Evolutionary conservation across 2,113 vertebrate species (phyloP).

Genomic region (Callopanchax toddi): DNA sequence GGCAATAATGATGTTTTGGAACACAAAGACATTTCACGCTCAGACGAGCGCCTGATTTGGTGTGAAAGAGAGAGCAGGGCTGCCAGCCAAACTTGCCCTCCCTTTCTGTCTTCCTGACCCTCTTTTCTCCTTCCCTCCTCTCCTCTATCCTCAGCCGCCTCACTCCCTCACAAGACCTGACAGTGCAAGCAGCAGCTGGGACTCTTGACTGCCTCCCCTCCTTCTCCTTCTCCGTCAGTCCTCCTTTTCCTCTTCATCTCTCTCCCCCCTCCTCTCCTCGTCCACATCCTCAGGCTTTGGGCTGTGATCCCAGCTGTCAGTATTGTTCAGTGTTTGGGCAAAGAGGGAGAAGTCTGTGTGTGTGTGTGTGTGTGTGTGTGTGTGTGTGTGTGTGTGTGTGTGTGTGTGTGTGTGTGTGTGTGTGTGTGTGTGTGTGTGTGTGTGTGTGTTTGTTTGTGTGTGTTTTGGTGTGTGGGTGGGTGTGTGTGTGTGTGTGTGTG

Average conservation of each 20-base stretch:
- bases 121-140: constrained; percentile 45
- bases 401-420: constrained; percentile 55
- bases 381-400: constrained; percentile 50
- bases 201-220: constrained; percentile 32
- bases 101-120: constrained; percentile 47
- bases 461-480: too few species aligned
- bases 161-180: constrained; percentile 71
- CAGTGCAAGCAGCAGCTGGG: constrained; percentile 77
- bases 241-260: constrained; percentile 49
- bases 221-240: constrained; percentile 61
- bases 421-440: constrained; percentile 54
- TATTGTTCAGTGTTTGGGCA: constrained; percentile 89
- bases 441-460: constrained; percentile 55
- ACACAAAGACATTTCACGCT: constrained; percentile 85
- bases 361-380: constrained; percentile 24
- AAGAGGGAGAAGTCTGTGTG: constrained; percentile 76
- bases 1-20: constrained; percentile 84
- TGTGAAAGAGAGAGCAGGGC: constrained; percentile 84
- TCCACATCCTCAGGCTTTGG: constrained; percentile 78
- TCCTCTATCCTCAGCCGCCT: constrained; percentile 51
- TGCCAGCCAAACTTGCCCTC: constrained; percentile 84
- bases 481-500: constrained; percentile 35
- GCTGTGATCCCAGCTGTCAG: constrained; percentile 92
- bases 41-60: constrained; percentile 86
- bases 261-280: constrained; percentile 57